A percentile compares a stretch with the other conserved stretches of the same genome.
phyloP scores from a whole-genome alignment of 2,888 invertebrate genomes.

The Pseudoips prasinana region DNA sequence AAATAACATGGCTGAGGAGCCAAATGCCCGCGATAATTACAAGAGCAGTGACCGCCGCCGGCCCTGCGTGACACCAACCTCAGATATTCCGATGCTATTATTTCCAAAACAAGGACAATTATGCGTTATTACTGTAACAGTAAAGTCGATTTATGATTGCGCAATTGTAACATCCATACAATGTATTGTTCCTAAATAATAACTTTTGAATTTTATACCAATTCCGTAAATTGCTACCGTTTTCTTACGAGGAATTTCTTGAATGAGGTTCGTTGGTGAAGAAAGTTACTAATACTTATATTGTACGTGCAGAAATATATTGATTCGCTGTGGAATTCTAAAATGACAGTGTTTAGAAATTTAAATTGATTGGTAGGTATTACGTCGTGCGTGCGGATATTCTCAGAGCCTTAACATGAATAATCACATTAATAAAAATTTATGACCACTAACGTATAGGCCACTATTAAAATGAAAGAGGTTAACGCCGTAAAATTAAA shows the following conservation, averaged over 20 bases:
- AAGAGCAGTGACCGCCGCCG: slow-evolving; percentile 58
- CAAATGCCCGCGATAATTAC: slow-evolving; percentile 42
- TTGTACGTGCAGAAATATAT: slow-evolving; percentile 7
- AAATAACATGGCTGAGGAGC: slow-evolving; percentile 48
- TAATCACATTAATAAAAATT: too few relatives aligned
- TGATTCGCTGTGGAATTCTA: not conserved
- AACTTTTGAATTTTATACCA: slow-evolving; percentile 10
- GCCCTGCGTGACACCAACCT: slow-evolving; percentile 45
- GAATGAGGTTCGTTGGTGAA: slow-evolving; percentile 4
- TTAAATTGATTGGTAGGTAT: too few relatives aligned
- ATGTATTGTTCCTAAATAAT: slow-evolving; percentile 31
- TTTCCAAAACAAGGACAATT: slow-evolving; percentile 36
- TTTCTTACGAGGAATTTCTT: too few relatives aligned
- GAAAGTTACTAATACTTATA: slow-evolving; percentile 14
- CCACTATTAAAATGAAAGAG: too few relatives aligned
- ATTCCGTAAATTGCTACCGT: slow-evolving; percentile 23
- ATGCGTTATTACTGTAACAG: not conserved
- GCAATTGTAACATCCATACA: slow-evolving; percentile 17
- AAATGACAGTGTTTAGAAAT: too few relatives aligned
- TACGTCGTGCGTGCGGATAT: too few relatives aligned
- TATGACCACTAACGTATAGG: too few relatives aligned
- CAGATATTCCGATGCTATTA: slow-evolving; percentile 38
- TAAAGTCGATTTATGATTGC: slow-evolving; percentile 16
- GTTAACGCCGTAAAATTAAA: too few relatives aligned
- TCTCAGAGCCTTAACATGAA: too few relatives aligned